Percentiles rank a stretch among this genome's conserved stretches.
These are phyloP conservation scores for Drosophila suzukii DNA, from an alignment of 1,140 invertebrate species.

Conservation along the genomic window DNA sequence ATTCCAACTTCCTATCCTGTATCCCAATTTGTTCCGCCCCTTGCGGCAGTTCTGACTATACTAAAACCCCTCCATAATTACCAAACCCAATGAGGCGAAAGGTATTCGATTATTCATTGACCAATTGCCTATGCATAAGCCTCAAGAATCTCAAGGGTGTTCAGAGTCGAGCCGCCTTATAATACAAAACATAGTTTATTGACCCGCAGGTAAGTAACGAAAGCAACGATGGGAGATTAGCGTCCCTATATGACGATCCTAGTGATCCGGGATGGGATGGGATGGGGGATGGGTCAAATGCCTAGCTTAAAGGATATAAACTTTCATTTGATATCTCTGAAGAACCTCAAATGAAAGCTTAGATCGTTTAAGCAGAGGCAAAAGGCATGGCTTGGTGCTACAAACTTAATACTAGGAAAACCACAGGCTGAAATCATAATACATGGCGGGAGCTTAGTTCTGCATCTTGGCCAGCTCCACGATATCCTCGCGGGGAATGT, in stretches of 20 bases:
- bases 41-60: constrained; percentile 22
- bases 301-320: no score
- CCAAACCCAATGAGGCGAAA: constrained; percentile 7
- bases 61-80: constrained; percentile 20
- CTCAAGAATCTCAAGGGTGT: not conserved
- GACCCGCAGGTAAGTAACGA: constrained; percentile 60
- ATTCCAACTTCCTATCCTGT: not conserved
- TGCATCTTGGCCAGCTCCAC: constrained; percentile 85
- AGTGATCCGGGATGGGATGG: constrained; percentile 18
- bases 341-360: not conserved
- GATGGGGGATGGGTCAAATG: constrained; percentile 9
- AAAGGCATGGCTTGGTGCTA: constrained; percentile 34
- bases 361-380: not conserved
- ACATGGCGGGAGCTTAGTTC: constrained; percentile 35
- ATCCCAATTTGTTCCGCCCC: constrained; percentile 16
- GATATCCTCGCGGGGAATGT: constrained; percentile 85
- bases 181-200: constrained; percentile 63
- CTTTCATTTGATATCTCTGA: constrained; percentile 2
- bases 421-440: constrained; percentile 44
- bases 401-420: constrained; percentile 59
- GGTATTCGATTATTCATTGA: constrained; percentile 1
- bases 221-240: constrained; percentile 41
- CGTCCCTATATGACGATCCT: constrained; percentile 29
- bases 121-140: constrained; percentile 23
- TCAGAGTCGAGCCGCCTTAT: constrained; percentile 10